phyloP scores from a whole-genome alignment of 2,888 invertebrate genomes.

The Machimus rusticus region DNA sequence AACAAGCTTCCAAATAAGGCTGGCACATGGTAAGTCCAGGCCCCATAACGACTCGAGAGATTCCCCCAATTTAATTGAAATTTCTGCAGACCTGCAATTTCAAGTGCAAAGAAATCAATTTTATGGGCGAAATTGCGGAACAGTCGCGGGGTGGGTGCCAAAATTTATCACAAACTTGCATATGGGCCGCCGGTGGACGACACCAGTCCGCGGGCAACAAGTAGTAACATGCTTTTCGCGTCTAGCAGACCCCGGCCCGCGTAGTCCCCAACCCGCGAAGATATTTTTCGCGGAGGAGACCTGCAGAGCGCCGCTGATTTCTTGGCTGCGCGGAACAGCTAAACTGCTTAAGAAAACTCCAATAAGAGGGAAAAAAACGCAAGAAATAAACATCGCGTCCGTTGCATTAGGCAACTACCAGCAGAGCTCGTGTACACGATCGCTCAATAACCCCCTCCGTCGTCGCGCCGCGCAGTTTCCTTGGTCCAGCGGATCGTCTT shows the following conservation, averaged over 20 bases:
- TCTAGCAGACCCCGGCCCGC: not conserved
- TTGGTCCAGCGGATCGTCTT: not conserved
- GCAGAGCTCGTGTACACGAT: slow-evolving; percentile 11
- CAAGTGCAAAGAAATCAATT: slow-evolving; percentile 51
- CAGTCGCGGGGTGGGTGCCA: slow-evolving; percentile 49
- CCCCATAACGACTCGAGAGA: slow-evolving; percentile 59
- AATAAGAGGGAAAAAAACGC: not conserved
- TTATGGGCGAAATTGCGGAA: slow-evolving; percentile 44
- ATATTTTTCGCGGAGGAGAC: slow-evolving; percentile 35
- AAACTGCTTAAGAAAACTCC: slow-evolving; percentile 4
- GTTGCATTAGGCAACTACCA: slow-evolving; percentile 36
- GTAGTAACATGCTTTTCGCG: not conserved
- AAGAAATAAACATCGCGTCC: slow-evolving; percentile 19
- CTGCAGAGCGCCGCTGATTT: not conserved
- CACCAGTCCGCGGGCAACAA: not conserved
- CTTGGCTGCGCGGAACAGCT: not conserved
- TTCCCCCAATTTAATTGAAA: slow-evolving; percentile 59
- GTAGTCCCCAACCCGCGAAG: not conserved
- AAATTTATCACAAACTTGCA: slow-evolving; percentile 51
- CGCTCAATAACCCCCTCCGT: not conserved
- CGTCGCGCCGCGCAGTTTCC: not conserved
- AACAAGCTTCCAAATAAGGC: slow-evolving; percentile 63
- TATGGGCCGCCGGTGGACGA: slow-evolving; percentile 47
- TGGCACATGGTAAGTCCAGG: slow-evolving; percentile 62
- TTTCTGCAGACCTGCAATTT: slow-evolving; percentile 53